Base-by-base conservation (phyloP, 2,797 vertebrate species). In the Brachyrhaphis roseni region DNA sequence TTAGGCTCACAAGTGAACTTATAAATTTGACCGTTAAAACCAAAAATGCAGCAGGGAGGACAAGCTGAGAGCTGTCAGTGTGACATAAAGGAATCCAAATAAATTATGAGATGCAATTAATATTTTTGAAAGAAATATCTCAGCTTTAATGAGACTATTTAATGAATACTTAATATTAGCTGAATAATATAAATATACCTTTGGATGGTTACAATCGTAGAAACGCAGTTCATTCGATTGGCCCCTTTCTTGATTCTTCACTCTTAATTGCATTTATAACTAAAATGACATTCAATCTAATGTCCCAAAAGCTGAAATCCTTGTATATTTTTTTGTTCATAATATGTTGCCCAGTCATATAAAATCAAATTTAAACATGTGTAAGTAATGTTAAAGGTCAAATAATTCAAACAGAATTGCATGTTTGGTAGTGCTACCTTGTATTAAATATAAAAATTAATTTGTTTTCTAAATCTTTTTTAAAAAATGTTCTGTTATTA, bases 1-100 rank as follows among this genome's bases (percentile, higher is more conserved):
- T 95, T 91, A 94, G 92, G 86, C 87, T 82, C 82, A 83, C 87
- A 90, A 94, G 93, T 93, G 83, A 64, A 72, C 51, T 53, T 76
- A 43, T n/a, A 85, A 74, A 87, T 84, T 90, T 84, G 86, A 81
- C 91, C 72, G 91, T 91, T 90, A 93, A 90, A 91, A 90, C 92
- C 93, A 94, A 93, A 93, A 94, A 93, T 91, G 92, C 73, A 92
- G 93, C 70, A 84, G 47, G 76, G 70, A 31, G 51, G 66, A 64
- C 26, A 34, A 80, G 82, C 72, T 66, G 36, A 55, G 34, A 23
- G 47, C 70, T 39, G 73, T 76, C 72, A 47, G 73, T n/a, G 66
- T 23, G 26, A 70, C 15, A 12, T 70, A 26, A 43, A 16, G 51
- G 45, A 89, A 84, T 82, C 36, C 3, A 74, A 82, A 82, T 70